These are phyloP conservation scores for Mythimna albipuncta DNA, from an alignment of 2,888 invertebrate genomes.

Conservation along the genomic window DNA sequence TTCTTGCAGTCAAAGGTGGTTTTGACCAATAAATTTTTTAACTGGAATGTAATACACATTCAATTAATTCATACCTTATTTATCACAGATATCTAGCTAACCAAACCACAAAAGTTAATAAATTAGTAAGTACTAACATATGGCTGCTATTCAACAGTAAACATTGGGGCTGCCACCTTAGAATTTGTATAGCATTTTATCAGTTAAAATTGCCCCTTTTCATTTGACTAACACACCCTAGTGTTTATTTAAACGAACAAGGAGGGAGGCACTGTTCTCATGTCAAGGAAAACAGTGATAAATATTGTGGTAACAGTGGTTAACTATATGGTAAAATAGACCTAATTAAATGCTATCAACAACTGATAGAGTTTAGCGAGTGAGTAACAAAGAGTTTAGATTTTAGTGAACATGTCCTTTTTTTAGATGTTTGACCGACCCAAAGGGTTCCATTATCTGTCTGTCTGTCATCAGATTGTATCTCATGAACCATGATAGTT, in stretches of 20 bases:
- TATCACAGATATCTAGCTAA: neutral
- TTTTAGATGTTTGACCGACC: too few relatives aligned
- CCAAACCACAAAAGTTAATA: neutral
- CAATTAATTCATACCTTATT: too few relatives aligned
- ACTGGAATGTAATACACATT: too few relatives aligned
- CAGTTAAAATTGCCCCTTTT: conserved; percentile 7
- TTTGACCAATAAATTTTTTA: too few relatives aligned
- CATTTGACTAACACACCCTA: conserved; percentile 14
- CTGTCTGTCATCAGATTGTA: too few relatives aligned
- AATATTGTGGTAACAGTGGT: conserved; percentile 45
- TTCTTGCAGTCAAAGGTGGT: too few relatives aligned
- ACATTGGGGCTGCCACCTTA: neutral
- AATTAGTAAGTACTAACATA: neutral
- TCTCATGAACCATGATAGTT: too few relatives aligned
- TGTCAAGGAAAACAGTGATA: conserved; percentile 33
- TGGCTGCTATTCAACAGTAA: neutral
- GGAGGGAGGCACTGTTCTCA: conserved; percentile 3
- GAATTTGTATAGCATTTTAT: neutral
- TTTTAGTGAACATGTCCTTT: too few relatives aligned
- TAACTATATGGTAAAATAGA: conserved; percentile 7
- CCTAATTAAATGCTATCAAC: conserved; percentile 9
- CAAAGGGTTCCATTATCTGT: too few relatives aligned
- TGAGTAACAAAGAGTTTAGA: neutral
- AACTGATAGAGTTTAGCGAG: neutral
- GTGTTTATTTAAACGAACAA: conserved; percentile 17